Evolutionary conservation across 2,888 invertebrate species (phyloP), one percentile per base, ranked within the genome.

Genomic region (Myopa tessellatipennis): DNA sequence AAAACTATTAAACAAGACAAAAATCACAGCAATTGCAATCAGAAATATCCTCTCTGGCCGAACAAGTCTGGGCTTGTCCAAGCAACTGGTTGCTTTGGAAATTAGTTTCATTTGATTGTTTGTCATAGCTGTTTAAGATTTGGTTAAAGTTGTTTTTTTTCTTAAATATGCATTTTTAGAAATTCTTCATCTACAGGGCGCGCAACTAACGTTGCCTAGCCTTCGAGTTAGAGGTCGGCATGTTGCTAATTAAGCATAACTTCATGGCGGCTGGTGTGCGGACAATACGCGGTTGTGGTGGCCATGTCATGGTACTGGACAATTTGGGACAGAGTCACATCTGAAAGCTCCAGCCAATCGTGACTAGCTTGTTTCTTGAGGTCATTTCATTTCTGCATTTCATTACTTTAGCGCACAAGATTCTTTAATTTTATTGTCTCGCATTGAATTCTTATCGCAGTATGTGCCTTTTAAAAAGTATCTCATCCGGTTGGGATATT

Each of bases 401-500:
- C 6, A 45, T 70, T 70, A 6, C 38, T 70, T 40, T 67, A 34
- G 1, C 1, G 26, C 34, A 1, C 16, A 18, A 14, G 67, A n/a
- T 67, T 67, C 7, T 34, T 5, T 34, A n/a, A 18, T 6, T 45
- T 1, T 8, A 45, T 45, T 45, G 45, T 45, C 45, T 45, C 45
- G 45, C 1, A 7, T 12, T 67, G 16, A 67, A 38, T 8, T 18
- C 50, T 14, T 5, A 4, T 36, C 71, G 83, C 90, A 92, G 86
- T 91, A 93, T 85, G 91, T 92, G 76, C 92, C 93, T 78, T 91
- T 95, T 80, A 90, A 90, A 90, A 74, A 91, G 92, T 81, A 90
- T 95, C 78, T 91, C 92, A 55, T 94, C 94, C 83, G 95, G 95
- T n/a, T 95, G 95, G 95, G 95, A 95, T 85, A 93, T 93, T 81